Base-by-base conservation (phyloP, 2,113 vertebrate species). In the Boleophthalmus pectinirostris region DNA sequence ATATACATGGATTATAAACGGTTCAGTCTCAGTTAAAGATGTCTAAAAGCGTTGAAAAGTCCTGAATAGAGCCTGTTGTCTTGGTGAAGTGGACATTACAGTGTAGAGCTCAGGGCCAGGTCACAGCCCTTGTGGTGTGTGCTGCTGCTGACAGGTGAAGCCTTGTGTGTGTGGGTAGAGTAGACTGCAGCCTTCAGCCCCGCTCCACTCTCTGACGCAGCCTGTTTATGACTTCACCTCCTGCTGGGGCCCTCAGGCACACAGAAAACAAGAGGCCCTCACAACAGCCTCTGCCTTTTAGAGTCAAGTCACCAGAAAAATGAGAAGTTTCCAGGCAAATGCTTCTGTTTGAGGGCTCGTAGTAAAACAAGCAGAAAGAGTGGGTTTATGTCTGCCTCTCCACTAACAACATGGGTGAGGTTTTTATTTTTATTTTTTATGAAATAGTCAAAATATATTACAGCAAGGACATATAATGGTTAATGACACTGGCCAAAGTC, bases 151-250 rank as follows among this genome's bases (percentile, higher is more conserved):
- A 91, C 82, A 90, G 90, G 91, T 92, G 87, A 90, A 89, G 88
- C 90, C 82, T 91, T 91, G 86, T 89, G 88, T 91, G 93, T 88
- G 82, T 25, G 38, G 38, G 68, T 81, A 86, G 85, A 43, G 38
- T 43, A 43, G 38, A 43, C 38, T 43, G 79, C 82, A 84, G 78
- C 83, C 83, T 72, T 73, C 87, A 89, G 79, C 77, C 72, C 80
- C 60, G 82, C 85, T 91, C 83, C 78, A 87, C 75, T 80, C 86
- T 91, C 82, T 81, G 86, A 90, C 85, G 85, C 38, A 43, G 38
- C 88, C 82, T 82, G 81, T 85, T 87, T 88, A 92, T 94, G 92
- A 94, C 88, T 88, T 93, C 92, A 93, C 86, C 90, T 91, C 89
- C 88, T 82, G 83, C 67, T 65, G 88, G 81, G 88, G 76, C 85